Conservation (phyloP, 2,113 vertebrate genomes). For the Halcyon senegalensis region DNA sequence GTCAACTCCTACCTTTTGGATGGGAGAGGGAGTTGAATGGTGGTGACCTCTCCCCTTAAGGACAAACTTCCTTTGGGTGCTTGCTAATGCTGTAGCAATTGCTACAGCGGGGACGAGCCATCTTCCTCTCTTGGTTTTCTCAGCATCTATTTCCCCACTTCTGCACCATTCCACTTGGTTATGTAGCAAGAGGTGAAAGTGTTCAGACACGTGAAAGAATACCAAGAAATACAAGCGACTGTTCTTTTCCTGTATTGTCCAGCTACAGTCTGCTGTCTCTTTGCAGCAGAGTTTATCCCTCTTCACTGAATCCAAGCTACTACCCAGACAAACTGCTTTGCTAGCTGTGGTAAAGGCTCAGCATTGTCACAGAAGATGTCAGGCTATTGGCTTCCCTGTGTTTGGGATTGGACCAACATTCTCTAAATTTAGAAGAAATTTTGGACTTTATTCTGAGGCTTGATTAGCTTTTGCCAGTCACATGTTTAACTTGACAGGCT, state of each 20-base stretch:
- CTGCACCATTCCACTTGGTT: not conserved
- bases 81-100: not conserved
- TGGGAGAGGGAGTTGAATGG: rapidly evolving
- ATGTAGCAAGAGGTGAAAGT: not conserved
- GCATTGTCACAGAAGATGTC: not conserved
- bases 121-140: not conserved
- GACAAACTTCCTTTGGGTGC: not conserved
- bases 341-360: not conserved
- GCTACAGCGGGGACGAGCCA: rapidly evolving
- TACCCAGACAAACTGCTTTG: not conserved
- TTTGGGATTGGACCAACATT: not conserved
- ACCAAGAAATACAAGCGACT: not conserved
- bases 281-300: not conserved
- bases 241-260: not conserved
- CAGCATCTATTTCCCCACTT: not conserved
- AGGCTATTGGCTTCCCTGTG: not conserved
- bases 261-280: not conserved
- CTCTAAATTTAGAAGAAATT: not conserved
- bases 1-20: not conserved
- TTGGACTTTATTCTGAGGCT: not conserved
- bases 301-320: not conserved
- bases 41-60: not conserved
- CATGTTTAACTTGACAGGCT: not conserved
- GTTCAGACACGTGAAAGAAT: not conserved
- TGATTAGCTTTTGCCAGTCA: not conserved